Base-by-base conservation (phyloP, 1,140 invertebrate genomes). In the Cepaea nemoralis region DNA sequence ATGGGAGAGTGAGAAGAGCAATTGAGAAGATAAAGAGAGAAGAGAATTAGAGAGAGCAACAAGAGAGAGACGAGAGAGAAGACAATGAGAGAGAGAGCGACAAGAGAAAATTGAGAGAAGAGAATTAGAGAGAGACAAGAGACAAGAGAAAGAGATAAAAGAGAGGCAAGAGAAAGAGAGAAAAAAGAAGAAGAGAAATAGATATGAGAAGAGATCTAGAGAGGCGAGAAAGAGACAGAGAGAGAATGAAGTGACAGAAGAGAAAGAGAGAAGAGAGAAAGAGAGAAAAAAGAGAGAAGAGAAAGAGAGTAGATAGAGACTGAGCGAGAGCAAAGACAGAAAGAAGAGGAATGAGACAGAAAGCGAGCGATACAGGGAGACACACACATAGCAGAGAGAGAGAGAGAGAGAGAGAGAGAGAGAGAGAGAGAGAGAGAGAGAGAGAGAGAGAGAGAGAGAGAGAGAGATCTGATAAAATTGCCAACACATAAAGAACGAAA, bases 21-120 rank as follows among this genome's bases (percentile, higher is more conserved):
- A n/a, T n/a, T n/a, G n/a, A n/a, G n/a, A n/a, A 16, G 71, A 74
- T 27, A 40, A 16, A 74, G 71, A 74, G 19, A 48, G 37, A 33
- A 74, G 42, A 31, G 45, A 42, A 48, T 14, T 24, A 40, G 39
- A 45, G 42, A 10, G 42, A n/a, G n/a, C n/a, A n/a, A n/a, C n/a
- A n/a, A n/a, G n/a, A n/a, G n/a, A n/a, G n/a, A n/a, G n/a, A n/a
- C 19, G 39, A 45, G 71, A 39, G n/a, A 2, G 14, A 74, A 74
- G 8, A 48, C 14, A 42, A 45, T 10, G 8, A 74, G 71, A 19
- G 33, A 48, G 3, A 48, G 71, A 35, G 45, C 14, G 12, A 74
- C 33, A 70, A 10, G 24, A 37, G 16, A 14, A 70, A 16, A 35
- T 8, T 12, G 22, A 45, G 5, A 45, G 6, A 45, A 40, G 24